Percentiles rank a stretch among this genome's conserved stretches.
These are phyloP conservation scores for Galerucella calmariensis DNA, from an alignment of 2,888 invertebrate genomes.

Conservation along the genomic window DNA sequence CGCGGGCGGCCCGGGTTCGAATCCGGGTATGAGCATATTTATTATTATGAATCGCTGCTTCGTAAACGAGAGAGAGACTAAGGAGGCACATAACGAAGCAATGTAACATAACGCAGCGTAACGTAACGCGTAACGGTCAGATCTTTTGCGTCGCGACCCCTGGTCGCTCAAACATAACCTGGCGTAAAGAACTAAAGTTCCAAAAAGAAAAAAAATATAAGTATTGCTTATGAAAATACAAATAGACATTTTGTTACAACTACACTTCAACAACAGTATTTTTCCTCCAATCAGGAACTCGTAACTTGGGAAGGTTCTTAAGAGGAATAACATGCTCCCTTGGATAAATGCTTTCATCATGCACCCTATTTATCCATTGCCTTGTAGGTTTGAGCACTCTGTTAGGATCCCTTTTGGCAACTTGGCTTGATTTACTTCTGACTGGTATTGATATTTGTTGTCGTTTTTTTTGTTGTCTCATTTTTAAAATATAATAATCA, in stretches of 20 bases:
- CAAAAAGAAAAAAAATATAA: background rate
- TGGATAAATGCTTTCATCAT: conserved; percentile 41
- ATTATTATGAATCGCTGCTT: no score
- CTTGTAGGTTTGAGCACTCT: conserved; percentile 60
- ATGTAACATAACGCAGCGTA: no score
- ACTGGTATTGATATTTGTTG: conserved; percentile 38
- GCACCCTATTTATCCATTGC: conserved; percentile 59
- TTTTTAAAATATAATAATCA: conserved; percentile 54
- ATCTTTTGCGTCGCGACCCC: no score
- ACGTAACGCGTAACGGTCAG: no score
- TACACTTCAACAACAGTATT: conserved; percentile 4
- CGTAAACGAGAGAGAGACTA: no score
- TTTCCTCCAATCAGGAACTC: conserved; percentile 40
- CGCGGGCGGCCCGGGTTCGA: no score
- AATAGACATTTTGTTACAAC: background rate
- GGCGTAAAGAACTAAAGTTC: no score
- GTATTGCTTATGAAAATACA: background rate
- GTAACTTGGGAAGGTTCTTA: conserved; percentile 30
- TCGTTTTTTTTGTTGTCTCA: conserved; percentile 46
- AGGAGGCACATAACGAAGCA: no score
- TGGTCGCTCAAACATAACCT: no score
- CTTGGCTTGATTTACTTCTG: conserved; percentile 49
- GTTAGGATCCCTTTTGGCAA: conserved; percentile 55
- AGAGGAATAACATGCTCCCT: conserved; percentile 25
- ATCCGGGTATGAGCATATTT: no score